Base-by-base conservation (phyloP, 2,797 vertebrate genomes). In the Chrosomus eos region DNA sequence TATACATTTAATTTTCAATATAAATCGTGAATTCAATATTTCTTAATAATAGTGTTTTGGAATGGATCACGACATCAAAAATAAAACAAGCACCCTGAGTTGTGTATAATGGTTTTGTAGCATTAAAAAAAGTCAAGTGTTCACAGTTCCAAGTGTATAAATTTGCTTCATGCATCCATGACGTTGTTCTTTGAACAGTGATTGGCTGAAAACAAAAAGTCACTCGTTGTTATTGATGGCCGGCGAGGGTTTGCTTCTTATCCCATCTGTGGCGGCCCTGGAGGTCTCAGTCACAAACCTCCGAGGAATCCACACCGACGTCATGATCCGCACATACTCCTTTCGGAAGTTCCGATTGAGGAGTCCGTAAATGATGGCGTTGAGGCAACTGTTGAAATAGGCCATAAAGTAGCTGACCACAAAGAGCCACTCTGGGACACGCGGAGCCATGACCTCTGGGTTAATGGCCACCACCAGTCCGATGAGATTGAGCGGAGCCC, bases 371-470 rank as follows among this genome's bases (percentile, higher is more conserved):
- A 97, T 94, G 87, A 97, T 90, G 85, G 96, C 95, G 4, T 97
- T 96, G 81, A 96, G 94, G 90, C 95, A 96, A 89, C 96, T 96
- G 87, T 95, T 95, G 87, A 96, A 96, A 88, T 96, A 96, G 51
- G 96, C 96, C 96, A 96, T 96, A 87, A 96, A 96, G 90, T 96
- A 95, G 91, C 95, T 96, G 88, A 95, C 94, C 82, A 96, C 95
- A 68, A 96, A 95, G 2, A 96, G 94, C 95, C 95, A 96, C 89
- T 96, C 95, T 0, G 95, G 95, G 86, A 96, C 93, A 7, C 71
- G 93, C 0, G 95, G 93, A 0, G 88, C 93, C 77, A 95, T 93
- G 2, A 78, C 93, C 23, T 93, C 70, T 0, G 96, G 96, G 87
- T 95, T 89, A 21, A 96, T 92, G 23, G 95, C 95, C 82, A 97